phyloP scores from a whole-genome alignment of 2,113 vertebrate genomes.

The Microtus montanus region DNA sequence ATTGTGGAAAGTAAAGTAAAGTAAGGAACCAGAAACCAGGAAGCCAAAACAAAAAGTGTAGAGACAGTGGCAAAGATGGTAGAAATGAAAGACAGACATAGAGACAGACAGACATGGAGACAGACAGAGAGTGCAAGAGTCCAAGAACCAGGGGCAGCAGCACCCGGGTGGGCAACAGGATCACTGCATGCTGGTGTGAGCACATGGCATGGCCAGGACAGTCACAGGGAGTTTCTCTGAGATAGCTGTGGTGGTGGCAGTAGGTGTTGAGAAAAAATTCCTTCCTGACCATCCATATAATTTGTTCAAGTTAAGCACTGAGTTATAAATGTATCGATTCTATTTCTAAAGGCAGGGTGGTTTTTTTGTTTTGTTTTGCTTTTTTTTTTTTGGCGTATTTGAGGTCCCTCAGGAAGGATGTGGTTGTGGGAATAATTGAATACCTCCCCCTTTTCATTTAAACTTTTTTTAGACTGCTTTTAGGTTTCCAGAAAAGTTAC shows the following conservation, averaged over 20 bases:
- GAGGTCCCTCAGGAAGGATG: constrained; percentile 49
- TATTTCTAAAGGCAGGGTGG: constrained; percentile 18
- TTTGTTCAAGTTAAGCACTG: constrained; percentile 44
- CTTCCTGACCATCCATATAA: constrained; percentile 11
- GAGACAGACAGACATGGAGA: not conserved
- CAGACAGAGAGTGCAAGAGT: not conserved
- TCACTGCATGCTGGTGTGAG: not conserved
- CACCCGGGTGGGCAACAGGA: not conserved
- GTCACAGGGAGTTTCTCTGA: not conserved
- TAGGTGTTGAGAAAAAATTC: constrained; percentile 43
- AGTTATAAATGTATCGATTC: not conserved
- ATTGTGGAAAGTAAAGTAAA: not conserved
- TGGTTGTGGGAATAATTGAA: not conserved
- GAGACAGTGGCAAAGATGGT: not conserved
- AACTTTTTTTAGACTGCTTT: constrained; percentile 17
- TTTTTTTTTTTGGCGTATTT: constrained; percentile 32
- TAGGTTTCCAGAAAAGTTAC: not conserved
- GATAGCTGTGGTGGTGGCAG: not conserved
- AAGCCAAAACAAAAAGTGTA: not conserved
- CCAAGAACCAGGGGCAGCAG: not conserved
- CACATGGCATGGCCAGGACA: not conserved
- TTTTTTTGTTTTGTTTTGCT: not conserved
- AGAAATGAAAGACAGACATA: not conserved
- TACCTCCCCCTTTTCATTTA: not conserved
- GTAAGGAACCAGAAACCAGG: not conserved